Base-by-base conservation (phyloP, 2,797 vertebrate species). In the Chaetophractus vellerosus region DNA sequence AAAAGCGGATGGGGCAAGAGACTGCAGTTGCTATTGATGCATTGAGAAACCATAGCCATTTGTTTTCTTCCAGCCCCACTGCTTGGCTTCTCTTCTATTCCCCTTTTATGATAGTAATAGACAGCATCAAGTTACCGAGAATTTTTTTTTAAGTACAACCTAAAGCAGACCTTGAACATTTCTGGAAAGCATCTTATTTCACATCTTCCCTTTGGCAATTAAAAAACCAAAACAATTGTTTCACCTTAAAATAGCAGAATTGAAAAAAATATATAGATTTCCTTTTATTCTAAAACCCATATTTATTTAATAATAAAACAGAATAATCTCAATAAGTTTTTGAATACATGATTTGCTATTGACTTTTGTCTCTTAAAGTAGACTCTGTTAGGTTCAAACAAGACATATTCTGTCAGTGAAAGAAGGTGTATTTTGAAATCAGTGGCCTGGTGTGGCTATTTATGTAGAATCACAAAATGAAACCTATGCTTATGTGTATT, bases 351-450 rank as follows among this genome's bases (percentile, higher is more conserved):
- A 52, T 38, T 63, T 1, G 21, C 52, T 26, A 9, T 5, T 14
- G 0, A 4, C 31, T 15, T n/a, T 36, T 55, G 26, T 28, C 33
- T 21, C 28, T 28, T 33, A 52, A 19, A 3, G 57, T 3, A 5
- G 24, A 26, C 11, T 8, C 28, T 1, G 12, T 15, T 11, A 5
- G 28, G n/a, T 66, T 31, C 21, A 26, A 10, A 50, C 26, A 52
- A 57, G 50, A 45, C 0, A 14, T 2, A 0, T 1, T 3, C 4
- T 48, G 36, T 12, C 7, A 48, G 11, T 7, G 2, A 45, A 36
- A 16, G 0, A 8, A 41, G 28, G 7, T 26, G 33, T 15, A 23
- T 66, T 59, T 28, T 61, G 66, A 50, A 31, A 74, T 6, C 11
- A 55, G 10, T 45, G 21, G 8, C 31, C 1, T 3, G 6, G 7